These are phyloP conservation scores for Heliconius ethilla DNA, from an alignment of 2,888 invertebrate species.

Conservation along the genomic window DNA sequence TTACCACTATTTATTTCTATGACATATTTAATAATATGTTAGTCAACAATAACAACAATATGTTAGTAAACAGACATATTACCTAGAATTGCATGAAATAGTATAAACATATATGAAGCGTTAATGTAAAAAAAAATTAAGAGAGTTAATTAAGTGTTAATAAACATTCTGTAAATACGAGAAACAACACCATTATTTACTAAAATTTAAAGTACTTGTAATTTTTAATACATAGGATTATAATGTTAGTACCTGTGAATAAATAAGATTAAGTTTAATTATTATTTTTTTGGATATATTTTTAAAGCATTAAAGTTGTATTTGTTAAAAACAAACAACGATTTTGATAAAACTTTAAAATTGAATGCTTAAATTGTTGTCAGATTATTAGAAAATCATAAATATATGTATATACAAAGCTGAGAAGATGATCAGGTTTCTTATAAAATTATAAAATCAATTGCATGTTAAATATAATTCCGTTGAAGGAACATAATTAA, in stretches of 20 bases:
- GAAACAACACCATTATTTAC: neutral
- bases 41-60: no score
- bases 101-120: neutral
- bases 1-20: no score
- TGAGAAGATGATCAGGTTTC: neutral
- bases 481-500: slow-evolving; percentile 36
- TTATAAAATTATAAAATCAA: slow-evolving; percentile 14
- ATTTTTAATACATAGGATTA: neutral
- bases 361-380: neutral
- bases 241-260: neutral
- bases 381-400: neutral
- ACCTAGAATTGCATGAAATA: neutral
- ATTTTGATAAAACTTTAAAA: no score
- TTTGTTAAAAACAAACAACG: neutral
- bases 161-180: neutral
- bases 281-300: neutral
- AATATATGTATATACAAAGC: neutral
- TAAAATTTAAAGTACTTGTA: neutral
- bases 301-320: neutral
- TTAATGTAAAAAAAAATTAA: neutral
- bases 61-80: no score
- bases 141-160: neutral
- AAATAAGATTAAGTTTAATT: neutral
- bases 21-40: no score
- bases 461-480: slow-evolving; percentile 23